phyloP scores from a whole-genome alignment of 2,797 vertebrate genomes.

The Prunella strophiata region DNA sequence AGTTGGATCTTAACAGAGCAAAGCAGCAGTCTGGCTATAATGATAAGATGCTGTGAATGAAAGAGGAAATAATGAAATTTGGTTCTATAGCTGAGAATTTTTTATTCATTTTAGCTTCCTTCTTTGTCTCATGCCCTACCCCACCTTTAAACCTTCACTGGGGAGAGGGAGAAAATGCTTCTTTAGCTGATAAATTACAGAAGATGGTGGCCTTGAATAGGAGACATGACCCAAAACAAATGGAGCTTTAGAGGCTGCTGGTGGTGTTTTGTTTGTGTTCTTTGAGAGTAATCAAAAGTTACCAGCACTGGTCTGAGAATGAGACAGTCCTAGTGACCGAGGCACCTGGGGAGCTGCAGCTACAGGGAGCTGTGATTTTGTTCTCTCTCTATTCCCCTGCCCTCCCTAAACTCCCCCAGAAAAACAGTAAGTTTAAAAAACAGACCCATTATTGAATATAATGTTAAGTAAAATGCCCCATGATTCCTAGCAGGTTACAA shows the following conservation, averaged over 20 bases:
- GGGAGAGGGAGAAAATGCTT: slow-evolving; percentile 65
- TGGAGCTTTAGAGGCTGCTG: slow-evolving; percentile 34
- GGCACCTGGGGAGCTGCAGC: slow-evolving; percentile 45
- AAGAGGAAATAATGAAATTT: slow-evolving; percentile 72
- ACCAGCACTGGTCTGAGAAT: slow-evolving; percentile 15
- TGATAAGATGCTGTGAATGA: slow-evolving; percentile 76
- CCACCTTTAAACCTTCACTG: slow-evolving; percentile 48
- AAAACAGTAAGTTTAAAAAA: slow-evolving; percentile 62
- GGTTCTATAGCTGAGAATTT: slow-evolving; percentile 77
- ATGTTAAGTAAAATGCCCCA: slow-evolving; percentile 37
- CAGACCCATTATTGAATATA: slow-evolving; percentile 43
- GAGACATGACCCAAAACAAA: slow-evolving; percentile 38
- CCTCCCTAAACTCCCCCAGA: slow-evolving; percentile 26
- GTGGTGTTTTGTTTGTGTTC: slow-evolving; percentile 4
- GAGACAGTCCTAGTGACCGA: not conserved
- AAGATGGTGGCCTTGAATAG: slow-evolving; percentile 44
- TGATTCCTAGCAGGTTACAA: slow-evolving; percentile 61
- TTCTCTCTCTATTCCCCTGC: slow-evolving; percentile 28
- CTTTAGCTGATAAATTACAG: slow-evolving; percentile 59
- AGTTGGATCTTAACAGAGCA: slow-evolving; percentile 38
- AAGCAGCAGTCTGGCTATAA: slow-evolving; percentile 53
- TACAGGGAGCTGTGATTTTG: slow-evolving; percentile 47
- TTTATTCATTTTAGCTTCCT: slow-evolving; percentile 73
- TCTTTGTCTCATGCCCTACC: slow-evolving; percentile 14
- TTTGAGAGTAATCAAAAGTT: slow-evolving; percentile 11